Evolutionary conservation across 2,797 vertebrate genomes (phyloP).

Genomic region (Clarias laeviceps): DNA sequence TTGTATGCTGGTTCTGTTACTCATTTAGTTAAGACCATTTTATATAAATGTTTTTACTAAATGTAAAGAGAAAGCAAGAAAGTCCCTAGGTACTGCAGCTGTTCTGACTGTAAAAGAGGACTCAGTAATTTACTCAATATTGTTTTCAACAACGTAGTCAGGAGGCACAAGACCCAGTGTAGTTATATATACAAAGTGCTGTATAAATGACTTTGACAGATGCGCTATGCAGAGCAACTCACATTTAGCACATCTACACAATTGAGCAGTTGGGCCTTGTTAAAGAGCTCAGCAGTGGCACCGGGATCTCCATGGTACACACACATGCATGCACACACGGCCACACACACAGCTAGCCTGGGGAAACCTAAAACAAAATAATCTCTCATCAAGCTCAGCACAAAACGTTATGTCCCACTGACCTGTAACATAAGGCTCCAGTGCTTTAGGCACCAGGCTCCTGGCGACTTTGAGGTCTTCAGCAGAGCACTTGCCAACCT

Average conservation of each 20-base stretch:
- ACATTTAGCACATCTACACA: too few species aligned
- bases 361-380: background rate
- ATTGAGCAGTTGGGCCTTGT: too few species aligned
- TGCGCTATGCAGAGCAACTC: too few species aligned
- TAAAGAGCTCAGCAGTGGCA: too few species aligned
- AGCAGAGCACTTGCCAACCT: constrained; percentile 92
- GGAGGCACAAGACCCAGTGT: background rate
- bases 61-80: too few species aligned
- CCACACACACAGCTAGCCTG: background rate
- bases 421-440: constrained; percentile 99
- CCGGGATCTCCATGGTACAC: background rate
- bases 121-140: background rate
- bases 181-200: background rate
- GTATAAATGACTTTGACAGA: background rate
- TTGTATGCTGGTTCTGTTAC: too few species aligned
- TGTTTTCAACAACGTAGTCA: background rate
- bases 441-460: constrained; percentile 93
- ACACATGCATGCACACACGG: too few species aligned
- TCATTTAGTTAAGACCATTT: too few species aligned
- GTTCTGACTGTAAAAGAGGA: background rate
- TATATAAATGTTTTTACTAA: too few species aligned
- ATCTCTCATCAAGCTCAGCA: background rate
- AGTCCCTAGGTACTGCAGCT: too few species aligned
- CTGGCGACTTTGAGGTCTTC: constrained; percentile 93
- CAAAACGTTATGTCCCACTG: constrained; percentile 42